Conservation (phyloP, 2,113 vertebrate species). For the Rhegmatorhina hoffmannsi region DNA sequence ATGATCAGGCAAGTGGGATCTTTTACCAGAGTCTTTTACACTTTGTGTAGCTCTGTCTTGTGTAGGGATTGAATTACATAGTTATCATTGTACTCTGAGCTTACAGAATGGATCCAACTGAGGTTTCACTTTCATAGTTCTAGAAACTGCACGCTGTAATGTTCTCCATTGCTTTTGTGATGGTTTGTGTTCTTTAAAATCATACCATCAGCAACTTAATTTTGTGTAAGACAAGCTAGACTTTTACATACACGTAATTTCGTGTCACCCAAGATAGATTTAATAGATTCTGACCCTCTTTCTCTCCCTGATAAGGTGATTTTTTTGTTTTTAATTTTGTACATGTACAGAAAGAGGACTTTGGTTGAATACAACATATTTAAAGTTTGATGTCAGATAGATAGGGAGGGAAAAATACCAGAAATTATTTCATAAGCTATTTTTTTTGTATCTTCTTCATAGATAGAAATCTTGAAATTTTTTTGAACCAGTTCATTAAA, state of each 20-base stretch:
- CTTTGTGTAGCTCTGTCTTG: background rate
- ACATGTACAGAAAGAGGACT: background rate
- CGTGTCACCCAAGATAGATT: background rate
- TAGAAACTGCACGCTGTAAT: rapidly evolving
- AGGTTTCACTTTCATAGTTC: background rate
- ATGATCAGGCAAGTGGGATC: background rate
- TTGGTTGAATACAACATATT: background rate
- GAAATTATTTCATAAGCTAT: background rate
- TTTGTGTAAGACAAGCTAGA: background rate
- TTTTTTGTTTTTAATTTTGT: background rate
- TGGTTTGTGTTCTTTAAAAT: background rate
- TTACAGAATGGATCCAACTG: background rate
- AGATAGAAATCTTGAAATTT: background rate
- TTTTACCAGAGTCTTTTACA: background rate
- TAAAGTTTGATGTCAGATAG: background rate
- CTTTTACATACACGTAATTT: background rate
- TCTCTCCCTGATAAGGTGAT: background rate
- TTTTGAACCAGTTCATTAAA: background rate
- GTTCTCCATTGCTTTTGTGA: background rate
- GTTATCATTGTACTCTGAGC: rapidly evolving
- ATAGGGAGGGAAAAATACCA: background rate
- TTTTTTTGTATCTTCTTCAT: background rate
- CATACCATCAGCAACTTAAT: background rate
- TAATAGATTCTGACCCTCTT: background rate
- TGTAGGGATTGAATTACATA: background rate